A percentile compares a stretch with the other conserved stretches of the same genome.
These are phyloP conservation scores for Octonoba sinensis DNA, from an alignment of 2,888 invertebrate species.

Conservation along the genomic window DNA sequence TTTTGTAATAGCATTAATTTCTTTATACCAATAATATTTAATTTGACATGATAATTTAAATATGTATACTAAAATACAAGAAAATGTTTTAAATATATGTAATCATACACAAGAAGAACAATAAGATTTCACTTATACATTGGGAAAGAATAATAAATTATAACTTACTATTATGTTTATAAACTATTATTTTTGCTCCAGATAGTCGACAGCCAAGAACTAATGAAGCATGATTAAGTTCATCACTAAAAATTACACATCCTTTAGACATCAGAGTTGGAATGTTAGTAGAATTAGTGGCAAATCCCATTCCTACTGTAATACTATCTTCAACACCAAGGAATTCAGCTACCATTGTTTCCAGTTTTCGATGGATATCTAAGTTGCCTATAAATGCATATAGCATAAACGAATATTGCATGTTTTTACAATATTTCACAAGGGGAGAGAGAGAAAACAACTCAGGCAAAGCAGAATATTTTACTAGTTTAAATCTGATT, in stretches of 20 bases:
- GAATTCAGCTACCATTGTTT: slow-evolving; percentile 86
- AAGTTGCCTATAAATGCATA: slow-evolving; percentile 72
- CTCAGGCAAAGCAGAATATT: neutral
- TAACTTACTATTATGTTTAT: slow-evolving; percentile 75
- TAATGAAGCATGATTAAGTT: slow-evolving; percentile 96
- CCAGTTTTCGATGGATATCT: slow-evolving; percentile 83
- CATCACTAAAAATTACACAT: slow-evolving; percentile 93
- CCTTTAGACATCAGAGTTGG: slow-evolving; percentile 87
- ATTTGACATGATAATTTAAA: too few relatives aligned
- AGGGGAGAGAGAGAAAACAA: neutral
- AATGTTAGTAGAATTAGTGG: slow-evolving; percentile 94
- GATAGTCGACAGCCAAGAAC: slow-evolving; percentile 93
- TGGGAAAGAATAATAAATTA: neutral
- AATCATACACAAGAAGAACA: too few relatives aligned
- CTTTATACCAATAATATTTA: too few relatives aligned
- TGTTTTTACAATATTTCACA: neutral
- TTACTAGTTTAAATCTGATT: too few relatives aligned
- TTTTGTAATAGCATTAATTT: too few relatives aligned
- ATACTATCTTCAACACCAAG: slow-evolving; percentile 93
- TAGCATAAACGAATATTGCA: neutral
- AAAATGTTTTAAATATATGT: too few relatives aligned
- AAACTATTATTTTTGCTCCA: slow-evolving; percentile 86
- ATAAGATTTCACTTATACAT: too few relatives aligned
- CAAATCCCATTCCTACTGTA: slow-evolving; percentile 98
- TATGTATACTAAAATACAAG: too few relatives aligned